Evolutionary conservation across 2,113 vertebrate species (phyloP), one percentile per base, ranked within the genome.

Genomic region (Rhabdornis inornatus): DNA sequence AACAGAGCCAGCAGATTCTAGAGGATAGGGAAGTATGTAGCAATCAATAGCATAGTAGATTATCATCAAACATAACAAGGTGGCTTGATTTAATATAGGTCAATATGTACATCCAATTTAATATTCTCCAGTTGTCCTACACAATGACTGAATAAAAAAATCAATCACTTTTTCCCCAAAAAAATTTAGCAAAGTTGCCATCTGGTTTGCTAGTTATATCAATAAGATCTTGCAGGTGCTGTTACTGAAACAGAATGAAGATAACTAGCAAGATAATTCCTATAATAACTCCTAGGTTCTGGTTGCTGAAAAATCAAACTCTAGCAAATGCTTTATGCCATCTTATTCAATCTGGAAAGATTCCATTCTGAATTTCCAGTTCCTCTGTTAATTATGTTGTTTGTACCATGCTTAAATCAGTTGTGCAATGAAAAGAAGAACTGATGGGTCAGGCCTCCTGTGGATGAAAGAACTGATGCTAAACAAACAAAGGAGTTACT

Each of bases 221-320:
- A 91, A 72, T 95, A 96, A 94, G 50, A 83, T 69, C 53, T 83
- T 82, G 96, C 72, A 88, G 70, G 75, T 95, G 53, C 69, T 66
- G 35, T 83, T 95, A 57, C 30, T 92, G 64, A 69, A 90, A 94
- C 30, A 94, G 72, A 85, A 89, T 57, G 42, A 94, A 88, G 27
- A 66, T 81, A 89, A 91, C 64, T 63, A 93, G 47, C 35, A 69
- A 90, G 60, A 27, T 88, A 95, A 94, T 83, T 81, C 22, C 40
- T 86, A 20, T 40, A 94, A 81, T 87, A 79, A 90, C 45, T 53
- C 30, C 88, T 82, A 55, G 55, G 57, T 68, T 83, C 37, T 86
- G 22, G 11, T 27, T 42, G 18, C 33, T 87, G 57, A 64, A 91
- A 90, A 93, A 70, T 76, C 42, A 35, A 80, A 77, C 75, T 83